Percentiles rank a stretch among this genome's conserved stretches.
Conservation (phyloP, 2,797 vertebrate genomes). For the Tolypeutes matacus region DNA sequence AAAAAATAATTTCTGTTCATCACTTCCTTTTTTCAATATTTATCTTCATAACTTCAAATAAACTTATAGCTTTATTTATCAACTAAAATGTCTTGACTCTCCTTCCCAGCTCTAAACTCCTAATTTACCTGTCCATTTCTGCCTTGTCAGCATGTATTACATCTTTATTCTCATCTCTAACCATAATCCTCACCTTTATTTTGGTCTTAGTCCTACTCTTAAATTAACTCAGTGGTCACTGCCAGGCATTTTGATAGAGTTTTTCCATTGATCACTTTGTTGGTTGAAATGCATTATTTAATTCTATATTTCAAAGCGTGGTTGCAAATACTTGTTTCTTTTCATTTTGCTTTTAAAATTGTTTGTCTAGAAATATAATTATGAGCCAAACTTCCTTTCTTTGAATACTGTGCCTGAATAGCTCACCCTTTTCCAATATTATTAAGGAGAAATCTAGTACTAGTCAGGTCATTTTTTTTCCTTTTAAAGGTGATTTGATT, state of each 20-base stretch:
- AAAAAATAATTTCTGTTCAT: conserved; percentile 24
- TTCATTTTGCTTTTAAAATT: conserved; percentile 48
- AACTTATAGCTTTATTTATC: neutral
- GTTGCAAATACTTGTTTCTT: conserved; percentile 50
- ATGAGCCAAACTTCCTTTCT: neutral
- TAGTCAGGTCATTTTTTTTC: neutral
- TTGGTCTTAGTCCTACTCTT: neutral
- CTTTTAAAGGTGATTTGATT: neutral
- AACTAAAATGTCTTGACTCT: neutral
- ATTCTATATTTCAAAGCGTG: neutral
- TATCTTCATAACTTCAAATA: conserved; percentile 26
- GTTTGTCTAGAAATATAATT: conserved; percentile 31
- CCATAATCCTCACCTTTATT: neutral
- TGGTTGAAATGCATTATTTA: conserved; percentile 18
- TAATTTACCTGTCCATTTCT: neutral
- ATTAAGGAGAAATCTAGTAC: neutral
- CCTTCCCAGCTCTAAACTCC: neutral
- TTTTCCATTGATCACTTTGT: conserved; percentile 19
- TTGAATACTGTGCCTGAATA: conserved; percentile 3
- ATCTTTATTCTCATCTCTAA: neutral
- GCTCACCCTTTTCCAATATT: neutral
- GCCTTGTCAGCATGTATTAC: neutral
- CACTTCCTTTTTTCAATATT: conserved; percentile 31
- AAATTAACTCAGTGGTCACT: neutral
- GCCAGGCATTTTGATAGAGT: neutral